Evolutionary conservation across 2,888 invertebrate species (phyloP).

Genomic region (Eulithis testata): DNA sequence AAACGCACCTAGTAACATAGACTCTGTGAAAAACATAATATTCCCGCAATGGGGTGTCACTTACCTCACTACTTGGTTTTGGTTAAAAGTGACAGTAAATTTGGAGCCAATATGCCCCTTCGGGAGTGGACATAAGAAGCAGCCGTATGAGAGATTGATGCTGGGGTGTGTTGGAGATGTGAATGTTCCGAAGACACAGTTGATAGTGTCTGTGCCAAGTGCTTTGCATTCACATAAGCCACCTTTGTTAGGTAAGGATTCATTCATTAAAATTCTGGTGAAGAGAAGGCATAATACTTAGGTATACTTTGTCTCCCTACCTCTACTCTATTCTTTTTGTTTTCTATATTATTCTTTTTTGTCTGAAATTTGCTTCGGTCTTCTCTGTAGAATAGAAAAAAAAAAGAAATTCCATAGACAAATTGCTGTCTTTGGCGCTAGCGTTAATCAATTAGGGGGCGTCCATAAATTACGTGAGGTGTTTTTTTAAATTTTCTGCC

Average conservation of each 20-base stretch:
- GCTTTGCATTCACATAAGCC: constrained; percentile 98
- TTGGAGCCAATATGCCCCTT: constrained; percentile 89
- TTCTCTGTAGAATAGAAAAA: too few species aligned
- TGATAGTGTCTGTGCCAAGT: constrained; percentile 94
- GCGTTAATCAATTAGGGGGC: too few species aligned
- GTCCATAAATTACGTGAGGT: too few species aligned
- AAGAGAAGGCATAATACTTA: too few species aligned
- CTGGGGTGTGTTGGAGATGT: constrained; percentile 68
- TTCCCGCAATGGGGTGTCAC: constrained; percentile 92
- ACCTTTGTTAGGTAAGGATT: constrained; percentile 87
- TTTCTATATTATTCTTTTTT: too few species aligned
- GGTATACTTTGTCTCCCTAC: too few species aligned
- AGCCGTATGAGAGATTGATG: constrained; percentile 94
- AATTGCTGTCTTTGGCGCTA: too few species aligned
- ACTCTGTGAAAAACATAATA: constrained; percentile 88
- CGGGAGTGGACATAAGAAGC: constrained; percentile 88
- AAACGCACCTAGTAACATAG: constrained; percentile 89
- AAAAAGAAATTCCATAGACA: too few species aligned
- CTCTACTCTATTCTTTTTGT: too few species aligned
- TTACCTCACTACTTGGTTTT: constrained; percentile 91
- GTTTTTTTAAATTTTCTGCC: too few species aligned
- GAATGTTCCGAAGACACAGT: constrained; percentile 74
- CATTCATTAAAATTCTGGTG: too few species aligned
- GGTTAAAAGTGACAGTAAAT: constrained; percentile 92
- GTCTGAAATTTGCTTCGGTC: too few species aligned